phyloP scores from a whole-genome alignment of 2,797 vertebrate genomes.

The Thunnus albacares region DNA sequence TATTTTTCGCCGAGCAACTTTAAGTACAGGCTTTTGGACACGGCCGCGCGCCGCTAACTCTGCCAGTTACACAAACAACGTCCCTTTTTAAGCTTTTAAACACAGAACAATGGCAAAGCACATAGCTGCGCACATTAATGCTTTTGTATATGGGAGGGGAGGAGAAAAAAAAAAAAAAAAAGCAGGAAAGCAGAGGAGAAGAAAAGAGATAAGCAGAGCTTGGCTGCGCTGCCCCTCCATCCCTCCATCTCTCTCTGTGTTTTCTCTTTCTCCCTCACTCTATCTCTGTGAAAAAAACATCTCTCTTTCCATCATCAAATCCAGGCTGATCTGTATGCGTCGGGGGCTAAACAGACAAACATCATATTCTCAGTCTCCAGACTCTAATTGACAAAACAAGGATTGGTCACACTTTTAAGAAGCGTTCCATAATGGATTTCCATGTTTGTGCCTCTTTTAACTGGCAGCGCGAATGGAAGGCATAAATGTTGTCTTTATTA shows the following conservation, averaged over 20 bases:
- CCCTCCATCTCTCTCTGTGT: slow-evolving; percentile 51
- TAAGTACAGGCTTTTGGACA: slow-evolving; percentile 77
- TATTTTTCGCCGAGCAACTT: slow-evolving; percentile 71
- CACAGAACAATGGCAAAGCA: slow-evolving; percentile 85
- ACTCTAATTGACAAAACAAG: slow-evolving; percentile 93
- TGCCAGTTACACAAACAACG: slow-evolving; percentile 83
- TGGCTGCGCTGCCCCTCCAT: slow-evolving; percentile 78
- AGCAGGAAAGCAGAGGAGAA: slow-evolving; percentile 70
- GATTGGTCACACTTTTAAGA: slow-evolving; percentile 92
- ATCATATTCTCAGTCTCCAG: slow-evolving; percentile 82
- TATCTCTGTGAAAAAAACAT: slow-evolving; percentile 54
- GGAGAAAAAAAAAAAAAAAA: slow-evolving; percentile 38
- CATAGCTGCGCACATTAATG: slow-evolving; percentile 85
- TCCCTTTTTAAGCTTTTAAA: slow-evolving; percentile 86
- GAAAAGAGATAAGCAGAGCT: slow-evolving; percentile 87
- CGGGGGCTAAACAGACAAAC: slow-evolving; percentile 84
- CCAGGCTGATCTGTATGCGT: slow-evolving; percentile 84
- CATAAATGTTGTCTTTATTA: slow-evolving; percentile 92
- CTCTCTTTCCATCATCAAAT: slow-evolving; percentile 82
- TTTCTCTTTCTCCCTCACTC: slow-evolving; percentile 11
- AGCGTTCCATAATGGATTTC: slow-evolving; percentile 93
- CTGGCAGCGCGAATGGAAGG: slow-evolving; percentile 91
- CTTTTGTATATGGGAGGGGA: slow-evolving; percentile 79
- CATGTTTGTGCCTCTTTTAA: slow-evolving; percentile 94
- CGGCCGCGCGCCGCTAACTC: slow-evolving; percentile 68